Conservation (phyloP, 2,888 invertebrate genomes). For the Phlogophora meticulosa region DNA sequence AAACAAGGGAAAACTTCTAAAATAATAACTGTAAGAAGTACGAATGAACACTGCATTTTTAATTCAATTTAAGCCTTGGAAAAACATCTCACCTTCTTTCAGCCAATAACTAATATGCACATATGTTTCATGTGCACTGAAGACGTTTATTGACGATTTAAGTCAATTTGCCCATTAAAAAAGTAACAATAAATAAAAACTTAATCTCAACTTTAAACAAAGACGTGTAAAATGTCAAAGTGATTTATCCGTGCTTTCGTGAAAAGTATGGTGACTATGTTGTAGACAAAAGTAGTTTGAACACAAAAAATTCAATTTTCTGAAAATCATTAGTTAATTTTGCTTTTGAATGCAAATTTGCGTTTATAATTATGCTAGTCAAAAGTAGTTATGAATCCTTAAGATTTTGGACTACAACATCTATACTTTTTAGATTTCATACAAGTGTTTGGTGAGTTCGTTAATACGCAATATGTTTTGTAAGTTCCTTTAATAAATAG, state of each 20-base stretch:
- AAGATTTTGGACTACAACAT: too few relatives aligned
- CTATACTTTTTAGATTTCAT: too few relatives aligned
- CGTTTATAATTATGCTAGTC: too few relatives aligned
- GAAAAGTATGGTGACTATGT: conserved; percentile 58
- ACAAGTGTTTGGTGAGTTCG: too few relatives aligned
- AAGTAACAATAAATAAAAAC: conserved; percentile 56
- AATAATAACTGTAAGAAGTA: background rate
- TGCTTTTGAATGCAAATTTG: too few relatives aligned
- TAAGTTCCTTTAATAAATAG: too few relatives aligned
- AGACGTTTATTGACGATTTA: conserved; percentile 60
- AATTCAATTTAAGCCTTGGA: conserved; percentile 11
- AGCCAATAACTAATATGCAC: conserved; percentile 49
- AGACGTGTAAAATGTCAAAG: conserved; percentile 72
- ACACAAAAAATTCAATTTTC: too few relatives aligned
- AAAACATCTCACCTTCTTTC: conserved; percentile 8
- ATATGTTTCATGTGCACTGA: conserved; percentile 28
- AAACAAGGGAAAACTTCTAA: conserved; percentile 7
- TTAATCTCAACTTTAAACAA: conserved; percentile 64
- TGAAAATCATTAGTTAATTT: too few relatives aligned
- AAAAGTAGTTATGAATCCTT: too few relatives aligned
- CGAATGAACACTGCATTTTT: conserved; percentile 12
- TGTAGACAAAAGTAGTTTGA: too few relatives aligned
- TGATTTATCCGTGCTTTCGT: conserved; percentile 71
- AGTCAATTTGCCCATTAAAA: conserved; percentile 54
- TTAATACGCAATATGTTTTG: too few relatives aligned